phyloP scores from a whole-genome alignment of 2,797 vertebrate species.

The Echiichthys vipera region DNA sequence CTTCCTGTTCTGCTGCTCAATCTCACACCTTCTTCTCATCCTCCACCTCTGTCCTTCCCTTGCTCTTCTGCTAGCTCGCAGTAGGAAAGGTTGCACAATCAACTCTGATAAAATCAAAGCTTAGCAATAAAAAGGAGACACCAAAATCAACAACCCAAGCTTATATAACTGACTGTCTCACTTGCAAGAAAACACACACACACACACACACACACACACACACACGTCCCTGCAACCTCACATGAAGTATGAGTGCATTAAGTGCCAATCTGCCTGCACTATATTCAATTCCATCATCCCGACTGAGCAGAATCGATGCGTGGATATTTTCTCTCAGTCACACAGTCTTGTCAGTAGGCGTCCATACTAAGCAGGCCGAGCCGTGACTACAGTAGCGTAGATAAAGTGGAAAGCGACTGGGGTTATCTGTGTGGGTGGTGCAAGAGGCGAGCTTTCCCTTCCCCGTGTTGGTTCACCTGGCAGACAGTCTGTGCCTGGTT shows the following conservation, averaged over 20 bases:
- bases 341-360: conserved; percentile 53
- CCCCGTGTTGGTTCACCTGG: conserved; percentile 59
- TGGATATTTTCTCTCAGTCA: conserved; percentile 55
- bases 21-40: conserved; percentile 21
- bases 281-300: conserved; percentile 58
- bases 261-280: conserved; percentile 39
- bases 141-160: not conserved
- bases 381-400: conserved; percentile 22
- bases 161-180: conserved; percentile 31
- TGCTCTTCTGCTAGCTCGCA: not conserved
- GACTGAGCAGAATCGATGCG: conserved; percentile 53
- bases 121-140: conserved; percentile 17
- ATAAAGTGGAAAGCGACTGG: conserved; percentile 47
- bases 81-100: conserved; percentile 7
- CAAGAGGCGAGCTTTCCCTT: conserved; percentile 29
- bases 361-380: conserved; percentile 64
- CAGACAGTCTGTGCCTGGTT: conserved; percentile 64
- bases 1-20: conserved; percentile 33
- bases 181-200: conserved; percentile 19
- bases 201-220: conserved; percentile 21
- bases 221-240: conserved; percentile 45
- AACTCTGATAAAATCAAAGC: conserved; percentile 12
- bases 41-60: not conserved
- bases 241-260: conserved; percentile 55
- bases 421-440: conserved; percentile 51